Conservation (phyloP, 2,888 invertebrate species). For the Lymantria dispar region DNA sequence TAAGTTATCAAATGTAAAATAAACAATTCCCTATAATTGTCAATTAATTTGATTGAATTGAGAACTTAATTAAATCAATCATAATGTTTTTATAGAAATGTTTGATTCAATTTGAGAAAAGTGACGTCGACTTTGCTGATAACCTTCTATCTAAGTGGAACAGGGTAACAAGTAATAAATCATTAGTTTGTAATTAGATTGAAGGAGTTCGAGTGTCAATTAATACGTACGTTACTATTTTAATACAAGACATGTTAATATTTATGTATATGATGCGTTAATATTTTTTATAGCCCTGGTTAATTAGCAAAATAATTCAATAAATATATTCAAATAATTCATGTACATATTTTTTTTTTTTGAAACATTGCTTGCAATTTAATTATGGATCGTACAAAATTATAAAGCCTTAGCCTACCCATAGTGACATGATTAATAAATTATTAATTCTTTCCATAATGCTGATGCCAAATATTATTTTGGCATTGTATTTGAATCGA, state of each 20-base stretch:
- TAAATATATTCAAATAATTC: no score
- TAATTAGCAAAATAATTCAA: no score
- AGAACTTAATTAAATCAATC: constrained; percentile 14
- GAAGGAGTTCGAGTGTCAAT: constrained; percentile 9
- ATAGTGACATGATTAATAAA: no score
- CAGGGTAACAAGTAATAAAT: constrained; percentile 26
- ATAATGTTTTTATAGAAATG: constrained; percentile 14
- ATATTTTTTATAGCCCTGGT: no score
- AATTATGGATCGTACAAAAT: no score
- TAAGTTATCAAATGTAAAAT: constrained; percentile 4
- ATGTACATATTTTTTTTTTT: no score
- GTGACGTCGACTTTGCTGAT: constrained; percentile 14
- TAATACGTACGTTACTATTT: not conserved
- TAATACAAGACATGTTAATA: not conserved
- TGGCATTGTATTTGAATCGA: no score
- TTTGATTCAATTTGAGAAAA: constrained; percentile 26
- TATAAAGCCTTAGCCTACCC: no score
- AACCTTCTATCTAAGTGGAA: constrained; percentile 25
- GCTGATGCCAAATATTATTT: no score
- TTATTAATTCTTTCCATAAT: no score
- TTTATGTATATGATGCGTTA: no score
- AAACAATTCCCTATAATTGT: constrained; percentile 13
- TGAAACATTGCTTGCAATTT: no score
- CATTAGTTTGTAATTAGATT: constrained; percentile 29
- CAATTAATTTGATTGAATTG: constrained; percentile 22